These are phyloP conservation scores for Gobio occitaniae DNA, from an alignment of 2,797 vertebrate species.

Conservation along the genomic window DNA sequence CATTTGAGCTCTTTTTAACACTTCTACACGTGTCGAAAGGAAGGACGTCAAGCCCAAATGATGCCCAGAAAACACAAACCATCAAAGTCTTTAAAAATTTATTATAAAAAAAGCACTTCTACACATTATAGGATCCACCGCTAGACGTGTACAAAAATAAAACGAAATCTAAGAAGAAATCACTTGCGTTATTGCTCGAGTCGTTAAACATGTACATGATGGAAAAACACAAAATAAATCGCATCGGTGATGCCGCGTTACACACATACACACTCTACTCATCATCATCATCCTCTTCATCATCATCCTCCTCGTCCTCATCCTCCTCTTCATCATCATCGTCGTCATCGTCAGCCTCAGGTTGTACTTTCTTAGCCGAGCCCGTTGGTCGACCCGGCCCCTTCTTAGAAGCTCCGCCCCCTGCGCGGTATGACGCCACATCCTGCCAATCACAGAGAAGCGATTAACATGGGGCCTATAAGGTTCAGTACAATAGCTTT, in stretches of 20 bases:
- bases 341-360: background rate
- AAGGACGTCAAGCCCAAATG: background rate
- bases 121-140: constrained; percentile 48
- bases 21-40: too few relatives aligned
- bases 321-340: background rate
- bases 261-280: constrained; percentile 40
- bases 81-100: constrained; percentile 39
- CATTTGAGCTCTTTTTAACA: too few relatives aligned
- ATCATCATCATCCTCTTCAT: constrained; percentile 54
- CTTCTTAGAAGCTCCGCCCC: constrained; percentile 36
- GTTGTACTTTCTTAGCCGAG: constrained; percentile 39
- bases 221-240: constrained; percentile 4
- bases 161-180: constrained; percentile 43
- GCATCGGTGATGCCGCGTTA: background rate
- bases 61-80: background rate
- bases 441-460: constrained; percentile 36
- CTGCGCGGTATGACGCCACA: constrained; percentile 50
- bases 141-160: constrained; percentile 57
- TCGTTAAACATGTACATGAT: constrained; percentile 38
- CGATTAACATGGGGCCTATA: too few relatives aligned
- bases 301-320: accelerated
- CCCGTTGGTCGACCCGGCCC: constrained; percentile 43
- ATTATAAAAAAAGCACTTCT: constrained; percentile 56
- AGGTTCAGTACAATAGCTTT: too few relatives aligned
- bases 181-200: constrained; percentile 51